Evolutionary conservation across 1,140 invertebrate genomes (phyloP), one percentile per base, ranked within the genome.

Genomic region (Meloidogyne chitwoodi): DNA sequence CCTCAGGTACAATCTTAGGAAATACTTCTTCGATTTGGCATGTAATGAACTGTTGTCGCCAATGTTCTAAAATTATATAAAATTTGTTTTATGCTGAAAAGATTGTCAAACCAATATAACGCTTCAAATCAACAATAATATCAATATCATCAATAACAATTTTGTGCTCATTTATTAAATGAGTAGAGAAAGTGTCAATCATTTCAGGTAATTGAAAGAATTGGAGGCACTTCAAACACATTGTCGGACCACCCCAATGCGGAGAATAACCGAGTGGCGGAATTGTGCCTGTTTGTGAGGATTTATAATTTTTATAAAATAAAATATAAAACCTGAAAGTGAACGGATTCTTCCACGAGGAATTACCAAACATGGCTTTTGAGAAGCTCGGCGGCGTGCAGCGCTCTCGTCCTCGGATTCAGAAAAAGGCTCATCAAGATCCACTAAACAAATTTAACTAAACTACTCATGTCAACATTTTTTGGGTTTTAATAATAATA

Each of bases 201-300:
- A 81, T 67, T 29, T 87, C 86, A 27, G 85, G 85, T 19, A 86
- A 76, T 72, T 86, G 82, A 68, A 86, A 86, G 69, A 86, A 86
- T 48, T 86, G 81, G 27, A 86, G 68, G 61, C 85, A 86, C 26
- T 76, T 82, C 24, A 86, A 61, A 71, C 85, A 86, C 85, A 86
- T 86, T 10, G 86, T 86, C 1, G 85, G 86, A 0, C 85, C 85
- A 26, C 85, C 85, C 84, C 84, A 86, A 64, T 87, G 86, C n/a
- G 85, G 85, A n/a, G 79, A 76, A 67, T 75, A 86, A 26, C 83
- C 83, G 5, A 86, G 81, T 12, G 79, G 68, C n/a, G 84, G 85
- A n/a, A 85, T 82, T 24, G 85, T 87, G 68, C 85, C 83, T 29
- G 80, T n/a, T n/a, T 41, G 8, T n/a, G 26, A 26, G 19, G 8